These are phyloP conservation scores for Sebastes matsubarae DNA, from an alignment of 2,797 vertebrate genomes.

Conservation along the genomic window DNA sequence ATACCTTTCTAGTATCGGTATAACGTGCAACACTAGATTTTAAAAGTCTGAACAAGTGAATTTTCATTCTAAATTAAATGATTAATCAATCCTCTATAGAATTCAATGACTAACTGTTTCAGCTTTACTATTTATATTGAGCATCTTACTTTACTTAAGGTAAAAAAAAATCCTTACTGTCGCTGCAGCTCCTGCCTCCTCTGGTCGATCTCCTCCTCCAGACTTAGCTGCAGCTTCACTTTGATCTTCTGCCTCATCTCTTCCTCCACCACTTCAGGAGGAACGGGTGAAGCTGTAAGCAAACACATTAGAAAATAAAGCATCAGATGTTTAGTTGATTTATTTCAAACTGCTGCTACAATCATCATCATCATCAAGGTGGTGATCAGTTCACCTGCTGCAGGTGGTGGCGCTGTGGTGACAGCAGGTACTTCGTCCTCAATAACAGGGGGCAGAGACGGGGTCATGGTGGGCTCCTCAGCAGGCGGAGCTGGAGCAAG, in stretches of 20 bases:
- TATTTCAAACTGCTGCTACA: neutral
- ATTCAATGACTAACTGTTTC: neutral
- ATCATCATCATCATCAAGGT: neutral
- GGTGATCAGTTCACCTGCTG: conserved; percentile 42
- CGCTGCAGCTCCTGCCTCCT: conserved; percentile 67
- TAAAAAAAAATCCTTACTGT: conserved; percentile 64
- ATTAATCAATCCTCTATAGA: neutral
- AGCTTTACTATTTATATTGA: neutral
- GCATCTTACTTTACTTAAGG: neutral
- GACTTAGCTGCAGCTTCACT: conserved; percentile 68
- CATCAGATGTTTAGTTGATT: neutral
- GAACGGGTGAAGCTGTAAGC: neutral
- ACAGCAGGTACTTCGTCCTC: conserved; percentile 36
- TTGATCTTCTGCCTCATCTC: conserved; percentile 69
- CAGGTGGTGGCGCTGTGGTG: conserved; percentile 19
- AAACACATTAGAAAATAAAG: conserved; percentile 4
- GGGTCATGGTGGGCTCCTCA: conserved; percentile 24
- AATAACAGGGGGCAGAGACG: conserved; percentile 4
- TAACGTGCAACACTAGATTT: neutral
- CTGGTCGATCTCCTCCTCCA: conserved; percentile 73
- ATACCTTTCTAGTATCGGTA: too few relatives aligned
- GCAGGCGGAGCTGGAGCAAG: conserved; percentile 15
- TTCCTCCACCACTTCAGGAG: conserved; percentile 64
- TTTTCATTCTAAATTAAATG: neutral
- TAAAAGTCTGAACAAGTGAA: neutral